A percentile compares a stretch with the other conserved stretches of the same genome.
These are phyloP conservation scores for Epirrita christyi DNA, from an alignment of 2,888 invertebrate species.

Conservation along the genomic window DNA sequence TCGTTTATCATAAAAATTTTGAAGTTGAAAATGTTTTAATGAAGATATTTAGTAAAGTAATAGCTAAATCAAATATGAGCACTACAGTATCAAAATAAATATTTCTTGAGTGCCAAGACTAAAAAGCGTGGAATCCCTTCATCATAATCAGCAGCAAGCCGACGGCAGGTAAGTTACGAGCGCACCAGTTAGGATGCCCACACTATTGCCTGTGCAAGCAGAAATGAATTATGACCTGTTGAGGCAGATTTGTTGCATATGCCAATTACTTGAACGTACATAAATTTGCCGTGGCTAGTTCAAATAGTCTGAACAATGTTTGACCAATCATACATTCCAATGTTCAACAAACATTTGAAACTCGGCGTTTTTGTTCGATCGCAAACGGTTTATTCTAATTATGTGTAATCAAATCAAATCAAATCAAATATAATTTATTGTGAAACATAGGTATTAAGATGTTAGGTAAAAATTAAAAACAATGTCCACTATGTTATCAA, in stretches of 20 bases:
- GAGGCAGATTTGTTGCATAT: constrained; percentile 52
- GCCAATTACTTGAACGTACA: constrained; percentile 52
- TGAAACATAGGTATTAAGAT: no score
- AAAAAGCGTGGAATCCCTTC: constrained; percentile 18
- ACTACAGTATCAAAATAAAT: constrained; percentile 1
- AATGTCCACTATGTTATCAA: no score
- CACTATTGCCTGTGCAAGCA: constrained; percentile 38
- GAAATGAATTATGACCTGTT: constrained; percentile 51
- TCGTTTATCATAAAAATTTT: no score
- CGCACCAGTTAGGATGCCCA: constrained; percentile 30
- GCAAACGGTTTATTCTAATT: no score
- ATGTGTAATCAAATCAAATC: no score
- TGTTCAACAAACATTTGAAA: neutral
- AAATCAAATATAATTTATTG: no score
- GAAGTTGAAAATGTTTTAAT: no score
- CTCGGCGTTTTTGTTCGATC: no score
- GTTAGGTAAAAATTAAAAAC: no score
- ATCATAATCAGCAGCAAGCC: constrained; percentile 25
- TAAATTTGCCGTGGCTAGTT: constrained; percentile 38
- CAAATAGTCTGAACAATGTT: constrained; percentile 39
- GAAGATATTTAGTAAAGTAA: no score
- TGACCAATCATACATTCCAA: neutral
- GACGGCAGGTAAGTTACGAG: constrained; percentile 32
- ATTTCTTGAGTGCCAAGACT: constrained; percentile 8
- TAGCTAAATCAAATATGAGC: no score